Evolutionary conservation across 1,140 invertebrate species (phyloP).

Genomic region (Arctopsyche grandis): DNA sequence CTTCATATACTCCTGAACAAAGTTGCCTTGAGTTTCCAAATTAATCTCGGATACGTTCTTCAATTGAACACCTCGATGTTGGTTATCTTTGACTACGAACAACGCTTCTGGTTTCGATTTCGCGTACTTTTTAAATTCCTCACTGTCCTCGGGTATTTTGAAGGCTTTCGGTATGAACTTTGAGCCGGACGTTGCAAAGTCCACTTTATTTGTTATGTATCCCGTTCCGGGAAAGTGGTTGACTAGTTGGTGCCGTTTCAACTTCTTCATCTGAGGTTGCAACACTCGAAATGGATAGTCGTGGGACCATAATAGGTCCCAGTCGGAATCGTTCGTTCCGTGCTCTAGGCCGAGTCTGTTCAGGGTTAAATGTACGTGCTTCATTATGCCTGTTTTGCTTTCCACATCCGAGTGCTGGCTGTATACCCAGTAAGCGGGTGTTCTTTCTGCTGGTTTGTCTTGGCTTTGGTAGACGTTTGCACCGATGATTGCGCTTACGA

Average conservation of each 20-base stretch:
- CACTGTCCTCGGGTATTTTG: slow-evolving; percentile 82
- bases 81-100: slow-evolving; percentile 94
- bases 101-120: slow-evolving; percentile 73
- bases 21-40: slow-evolving; percentile 78
- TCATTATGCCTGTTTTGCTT: slow-evolving; percentile 72
- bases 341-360: slow-evolving; percentile 77
- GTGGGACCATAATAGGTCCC: slow-evolving; percentile 93
- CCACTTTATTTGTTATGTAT: slow-evolving; percentile 94
- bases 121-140: slow-evolving; percentile 78
- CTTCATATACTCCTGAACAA: slow-evolving; percentile 90
- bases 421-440: slow-evolving; percentile 67
- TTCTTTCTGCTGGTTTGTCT: slow-evolving; percentile 39
- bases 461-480: slow-evolving; percentile 31
- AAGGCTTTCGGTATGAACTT: slow-evolving; percentile 88
- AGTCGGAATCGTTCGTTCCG: slow-evolving; percentile 71
- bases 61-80: slow-evolving; percentile 89
- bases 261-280: slow-evolving; percentile 66
- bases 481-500: slow-evolving; percentile 37
- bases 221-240: slow-evolving; percentile 97
- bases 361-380: slow-evolving; percentile 82
- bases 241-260: slow-evolving; percentile 82
- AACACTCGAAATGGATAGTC: slow-evolving; percentile 87
- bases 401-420: slow-evolving; percentile 66
- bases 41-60: slow-evolving; percentile 77
- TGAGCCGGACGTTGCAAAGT: slow-evolving; percentile 81